Conservation (phyloP, 2,113 vertebrate species). For the Oophaga pumilio region DNA sequence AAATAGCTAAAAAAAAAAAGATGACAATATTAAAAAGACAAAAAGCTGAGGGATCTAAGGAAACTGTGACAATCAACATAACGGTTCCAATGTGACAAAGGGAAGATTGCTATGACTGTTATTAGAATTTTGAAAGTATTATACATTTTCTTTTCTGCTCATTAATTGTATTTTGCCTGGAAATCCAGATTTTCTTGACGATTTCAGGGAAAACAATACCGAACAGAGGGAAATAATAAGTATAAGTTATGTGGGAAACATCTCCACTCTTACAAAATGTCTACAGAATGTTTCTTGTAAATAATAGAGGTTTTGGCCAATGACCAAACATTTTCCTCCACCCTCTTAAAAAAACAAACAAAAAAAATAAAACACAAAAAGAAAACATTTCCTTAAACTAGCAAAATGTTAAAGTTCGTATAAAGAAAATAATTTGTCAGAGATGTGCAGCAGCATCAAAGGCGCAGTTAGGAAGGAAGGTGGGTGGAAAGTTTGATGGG, state of each 20-base stretch:
- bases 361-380: constrained; percentile 32
- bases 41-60: background rate
- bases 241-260: constrained; percentile 39
- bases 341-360: constrained; percentile 4
- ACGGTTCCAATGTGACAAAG: constrained; percentile 7
- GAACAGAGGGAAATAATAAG: constrained; percentile 35
- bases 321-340: constrained; percentile 28
- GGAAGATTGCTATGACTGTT: background rate
- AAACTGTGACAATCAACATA: constrained; percentile 20
- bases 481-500: constrained; percentile 45
- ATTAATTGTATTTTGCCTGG: background rate
- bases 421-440: constrained; percentile 49
- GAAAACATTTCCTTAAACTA: constrained; percentile 52
- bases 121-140: background rate
- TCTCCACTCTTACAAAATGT: constrained; percentile 35
- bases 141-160: constrained; percentile 13
- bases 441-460: constrained; percentile 54
- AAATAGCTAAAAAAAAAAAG: background rate
- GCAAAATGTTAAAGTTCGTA: constrained; percentile 52
- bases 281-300: constrained; percentile 37
- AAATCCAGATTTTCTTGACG: constrained; percentile 8
- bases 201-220: constrained; percentile 38
- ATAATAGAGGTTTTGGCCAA: constrained; percentile 46
- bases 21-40: background rate
- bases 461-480: constrained; percentile 43